Evolutionary conservation across 2,113 vertebrate genomes (phyloP), one percentile per base, ranked within the genome.

Genomic region (Clupea harengus): DNA sequence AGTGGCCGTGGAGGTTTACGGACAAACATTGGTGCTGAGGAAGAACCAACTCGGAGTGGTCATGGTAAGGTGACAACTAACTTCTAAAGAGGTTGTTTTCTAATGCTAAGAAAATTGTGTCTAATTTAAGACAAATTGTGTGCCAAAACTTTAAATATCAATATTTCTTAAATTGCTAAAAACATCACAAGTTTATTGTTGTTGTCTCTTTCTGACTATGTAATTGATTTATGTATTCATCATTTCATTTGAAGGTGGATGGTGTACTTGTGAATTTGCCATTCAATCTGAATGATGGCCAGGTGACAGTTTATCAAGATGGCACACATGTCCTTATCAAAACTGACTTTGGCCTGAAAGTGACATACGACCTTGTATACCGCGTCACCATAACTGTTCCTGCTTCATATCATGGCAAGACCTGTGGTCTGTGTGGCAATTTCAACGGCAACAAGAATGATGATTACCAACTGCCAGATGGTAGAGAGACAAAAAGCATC

Each of bases 361-460:
- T 92, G 82, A 86, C 45, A 44, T 92, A 88, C 18, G 87, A 87
- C 57, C 87, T 89, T 4, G 83, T 78, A n/a, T 90, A 85, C 49
- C 78, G 78, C 0, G 84, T 90, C 7, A 72, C 47, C 10, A 82
- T 88, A 39, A 87, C n/a, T 0, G 88, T 91, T 17, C 88, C 90
- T 2, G 81, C 72, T 0, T 89, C 39, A 45, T 92, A 90, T 45
- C 47, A 52, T 6, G 84, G 46, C 2, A 84, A 86, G 50, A 32
- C 90, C 39, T 67, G 87, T 2, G 91, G 91, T 8, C 85, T 91
- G 20, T 91, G 89, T 32, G 89, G 91, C 4, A 90, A 90, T 39
- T 90, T 86, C 86, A 89, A 90, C n/a, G 86, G 54, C 20, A 47
- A 89, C 18, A 78, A 32, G 60, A 78, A 52, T 0, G 44, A 67